Evolutionary conservation across 2,113 vertebrate genomes (phyloP).

Genomic region (Mirza zaza): DNA sequence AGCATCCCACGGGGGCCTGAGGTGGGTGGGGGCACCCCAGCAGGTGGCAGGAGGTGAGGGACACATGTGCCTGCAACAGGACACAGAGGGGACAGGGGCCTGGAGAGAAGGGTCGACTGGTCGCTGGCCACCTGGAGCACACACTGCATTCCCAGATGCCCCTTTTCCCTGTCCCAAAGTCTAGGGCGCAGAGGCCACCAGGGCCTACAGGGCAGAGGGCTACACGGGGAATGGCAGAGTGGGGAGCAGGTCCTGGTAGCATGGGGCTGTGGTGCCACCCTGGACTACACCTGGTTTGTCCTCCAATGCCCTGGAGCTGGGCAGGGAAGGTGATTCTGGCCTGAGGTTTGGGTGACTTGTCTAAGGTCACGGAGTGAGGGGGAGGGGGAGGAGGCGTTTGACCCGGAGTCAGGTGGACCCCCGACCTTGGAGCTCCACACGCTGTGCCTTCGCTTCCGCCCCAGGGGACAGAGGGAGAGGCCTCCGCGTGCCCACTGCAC

Average conservation of each 20-base stretch:
- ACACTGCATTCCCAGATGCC: neutral
- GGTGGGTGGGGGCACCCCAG: neutral
- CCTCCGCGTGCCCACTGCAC: accelerated
- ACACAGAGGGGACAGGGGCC: neutral
- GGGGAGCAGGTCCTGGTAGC: neutral
- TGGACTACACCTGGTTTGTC: neutral
- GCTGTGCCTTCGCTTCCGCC: accelerated
- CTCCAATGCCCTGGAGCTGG: neutral
- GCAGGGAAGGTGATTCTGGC: neutral
- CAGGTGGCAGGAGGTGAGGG: neutral
- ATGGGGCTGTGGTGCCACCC: neutral
- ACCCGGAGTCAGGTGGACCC: neutral
- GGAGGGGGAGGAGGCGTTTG: neutral
- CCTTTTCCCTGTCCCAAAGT: neutral
- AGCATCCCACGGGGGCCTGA: neutral
- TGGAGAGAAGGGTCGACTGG: neutral
- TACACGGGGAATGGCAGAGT: neutral
- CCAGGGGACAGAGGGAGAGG: neutral
- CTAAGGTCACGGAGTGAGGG: accelerated
- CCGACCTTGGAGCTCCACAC: accelerated
- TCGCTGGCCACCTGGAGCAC: neutral
- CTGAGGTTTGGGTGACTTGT: neutral
- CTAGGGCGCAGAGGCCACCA: too few species aligned
- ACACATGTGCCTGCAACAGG: neutral
- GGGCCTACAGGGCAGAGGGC: neutral